Conservation (phyloP, 2,797 vertebrate genomes). For the Xenopus petersii region DNA sequence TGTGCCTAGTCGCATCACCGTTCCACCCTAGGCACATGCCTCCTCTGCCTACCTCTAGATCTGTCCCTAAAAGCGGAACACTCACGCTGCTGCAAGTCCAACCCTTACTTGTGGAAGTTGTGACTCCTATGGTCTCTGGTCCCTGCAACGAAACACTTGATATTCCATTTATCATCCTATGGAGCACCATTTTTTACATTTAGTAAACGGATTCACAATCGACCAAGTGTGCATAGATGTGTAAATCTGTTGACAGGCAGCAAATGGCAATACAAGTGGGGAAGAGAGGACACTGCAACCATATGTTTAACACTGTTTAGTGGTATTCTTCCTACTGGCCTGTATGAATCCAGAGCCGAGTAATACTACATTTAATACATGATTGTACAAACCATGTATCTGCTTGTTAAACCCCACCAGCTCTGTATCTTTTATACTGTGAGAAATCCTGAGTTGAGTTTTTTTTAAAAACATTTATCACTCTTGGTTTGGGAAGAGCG, state of each 20-base stretch:
- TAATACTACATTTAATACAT: background rate
- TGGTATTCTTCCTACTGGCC: background rate
- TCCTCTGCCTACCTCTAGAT: no score
- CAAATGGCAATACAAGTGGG: no score
- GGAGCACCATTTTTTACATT: background rate
- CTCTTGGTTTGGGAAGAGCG: slow-evolving; percentile 29
- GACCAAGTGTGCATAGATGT: background rate
- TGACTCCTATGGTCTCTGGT: no score
- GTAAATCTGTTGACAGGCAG: background rate
- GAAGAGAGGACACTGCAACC: no score
- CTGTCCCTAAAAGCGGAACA: no score
- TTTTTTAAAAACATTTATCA: slow-evolving; percentile 6
- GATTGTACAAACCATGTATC: background rate
- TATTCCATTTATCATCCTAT: background rate
- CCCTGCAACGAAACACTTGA: background rate
- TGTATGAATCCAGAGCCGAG: background rate
- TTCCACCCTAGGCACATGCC: no score
- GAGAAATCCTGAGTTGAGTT: slow-evolving; percentile 37
- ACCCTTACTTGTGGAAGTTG: no score
- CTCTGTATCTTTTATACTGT: slow-evolving; percentile 11
- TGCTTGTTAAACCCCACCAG: background rate
- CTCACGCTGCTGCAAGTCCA: no score
- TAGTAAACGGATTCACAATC: background rate
- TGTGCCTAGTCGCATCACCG: no score
- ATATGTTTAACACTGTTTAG: no score